Evolutionary conservation across 1,140 invertebrate genomes (phyloP).

Genomic region (Lanistes nyassanus): DNA sequence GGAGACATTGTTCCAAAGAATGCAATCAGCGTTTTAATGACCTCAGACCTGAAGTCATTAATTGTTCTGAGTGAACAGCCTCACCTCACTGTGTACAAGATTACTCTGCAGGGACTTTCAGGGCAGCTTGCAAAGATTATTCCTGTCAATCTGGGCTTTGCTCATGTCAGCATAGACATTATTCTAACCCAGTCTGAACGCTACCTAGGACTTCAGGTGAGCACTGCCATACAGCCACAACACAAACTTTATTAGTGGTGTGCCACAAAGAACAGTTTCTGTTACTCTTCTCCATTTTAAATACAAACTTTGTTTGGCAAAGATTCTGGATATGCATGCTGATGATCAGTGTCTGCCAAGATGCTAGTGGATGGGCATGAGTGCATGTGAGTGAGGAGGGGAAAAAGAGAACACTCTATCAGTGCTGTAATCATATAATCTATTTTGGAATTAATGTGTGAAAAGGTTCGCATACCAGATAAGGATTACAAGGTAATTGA

Average conservation of each 20-base stretch:
- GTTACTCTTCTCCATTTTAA: no score
- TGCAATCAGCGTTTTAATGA: slow-evolving; percentile 30
- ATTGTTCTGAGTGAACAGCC: slow-evolving; percentile 11
- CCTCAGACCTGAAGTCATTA: slow-evolving; percentile 14
- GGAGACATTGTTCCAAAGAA: slow-evolving; percentile 27
- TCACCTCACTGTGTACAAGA: slow-evolving; percentile 28
- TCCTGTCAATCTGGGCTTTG: slow-evolving; percentile 34
- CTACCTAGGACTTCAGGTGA: slow-evolving; percentile 39
- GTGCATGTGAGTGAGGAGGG: no score
- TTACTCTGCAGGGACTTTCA: slow-evolving; percentile 31
- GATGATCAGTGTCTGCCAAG: no score
- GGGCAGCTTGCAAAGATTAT: slow-evolving; percentile 30
- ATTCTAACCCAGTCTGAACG: slow-evolving; percentile 39
- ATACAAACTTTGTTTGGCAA: no score
- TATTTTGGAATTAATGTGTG: no score
- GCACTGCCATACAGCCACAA: no score
- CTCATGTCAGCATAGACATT: slow-evolving; percentile 38
- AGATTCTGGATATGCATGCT: no score
- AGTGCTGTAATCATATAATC: slow-evolving; percentile 11
- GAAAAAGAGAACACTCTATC: no score
- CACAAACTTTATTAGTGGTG: no score
- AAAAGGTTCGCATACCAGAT: slow-evolving; percentile 34
- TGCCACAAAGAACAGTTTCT: no score
- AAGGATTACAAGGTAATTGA: slow-evolving; percentile 47
- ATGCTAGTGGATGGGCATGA: no score